Evolutionary conservation across 2,113 vertebrate genomes (phyloP), one percentile per base, ranked within the genome.

Genomic region (Oreotrochilus melanogaster): DNA sequence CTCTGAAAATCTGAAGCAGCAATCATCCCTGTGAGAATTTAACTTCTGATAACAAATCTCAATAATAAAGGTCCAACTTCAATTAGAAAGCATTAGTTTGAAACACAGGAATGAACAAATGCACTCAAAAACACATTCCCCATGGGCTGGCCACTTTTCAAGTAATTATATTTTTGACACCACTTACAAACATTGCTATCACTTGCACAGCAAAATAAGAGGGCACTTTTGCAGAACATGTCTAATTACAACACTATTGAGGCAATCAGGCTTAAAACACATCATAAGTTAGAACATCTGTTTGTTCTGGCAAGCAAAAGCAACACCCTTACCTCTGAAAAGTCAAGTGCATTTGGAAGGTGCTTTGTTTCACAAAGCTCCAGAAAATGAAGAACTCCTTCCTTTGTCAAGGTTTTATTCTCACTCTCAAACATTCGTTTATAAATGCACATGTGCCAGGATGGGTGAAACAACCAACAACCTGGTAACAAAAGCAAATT

Each of bases 351-450:
- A 92, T 98, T 98, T 8, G 96, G 97, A 31, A 99, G 97, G 71
- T 62, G 51, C 60, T 95, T 98, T n/a, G 97, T 96, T 83, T 98
- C 97, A 89, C 96, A 98, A 62, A 99, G 98, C 83, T 98, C 98
- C 45, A 99, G 94, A 92, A 99, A 98, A 90, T 99, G 99, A 91
- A 95, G 95, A 82, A 99, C 92, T 8, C 99, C 99, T 95, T 99
- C 99, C 92, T 97, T 99, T 85, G 98, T 98, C 74, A 99, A 42
- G 11, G 98, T 97, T 96, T 99, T 99, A 94, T 99, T 99, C 96
- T 99, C 99, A 82, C 99, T 99, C 91, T 99, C 99, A 97, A 99
- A 99, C 99, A 99, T 99, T 80, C 99, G 98, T 96, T 98, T 98
- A 89, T 99, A 99, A 83, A 99, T 97, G 96, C 99, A 99, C 88